Base-by-base conservation (phyloP, 2,888 invertebrate species). In the Apomyelois bistriatella region DNA sequence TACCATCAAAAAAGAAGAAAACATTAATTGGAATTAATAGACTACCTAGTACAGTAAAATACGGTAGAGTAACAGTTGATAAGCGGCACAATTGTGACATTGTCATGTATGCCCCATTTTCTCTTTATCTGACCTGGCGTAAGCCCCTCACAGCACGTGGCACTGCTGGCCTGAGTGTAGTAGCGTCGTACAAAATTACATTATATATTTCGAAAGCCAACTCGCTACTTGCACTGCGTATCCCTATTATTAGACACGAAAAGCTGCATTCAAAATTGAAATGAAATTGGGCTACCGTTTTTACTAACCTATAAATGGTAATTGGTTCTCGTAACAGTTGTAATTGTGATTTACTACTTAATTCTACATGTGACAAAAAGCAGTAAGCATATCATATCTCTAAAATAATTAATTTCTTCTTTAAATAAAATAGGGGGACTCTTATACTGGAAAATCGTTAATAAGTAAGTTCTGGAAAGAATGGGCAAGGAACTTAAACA, bases 51-150 rank as follows among this genome's bases (percentile, higher is more conserved):
- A 28, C 49, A 9, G 30, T 40, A 50, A 48, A 53, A 54, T 51
- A 52, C 50, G 47, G 56, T 52, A n/a, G n/a, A n/a, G n/a, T n/a
- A 58, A 53, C 52, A 46, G 46, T 40, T 40, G 57, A 58, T 59
- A 59, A 57, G 54, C 16, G 16, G 28, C 49, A 47, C 52, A 53
- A 56, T 54, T 47, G 48, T 53, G 32, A 49, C 52, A 53, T 56
- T 41, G 30, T 50, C 38, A 48, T 32, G 49, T 32, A 57, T 57
- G 60, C 53, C 52, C 56, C 49, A 54, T 54, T 54, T 60, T 50
- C 51, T 28, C 50, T 43, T 56, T 58, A 60, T 60, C 60, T 56
- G 51, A 32, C 48, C 52, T 53, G 54, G 55, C 56, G 50, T 17
- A 15, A 13, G 40, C 54, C 17, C 22, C 38, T 22, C 46, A 22